Evolutionary conservation across 2,113 vertebrate genomes (phyloP).

Genomic region (Hylia prasina): DNA sequence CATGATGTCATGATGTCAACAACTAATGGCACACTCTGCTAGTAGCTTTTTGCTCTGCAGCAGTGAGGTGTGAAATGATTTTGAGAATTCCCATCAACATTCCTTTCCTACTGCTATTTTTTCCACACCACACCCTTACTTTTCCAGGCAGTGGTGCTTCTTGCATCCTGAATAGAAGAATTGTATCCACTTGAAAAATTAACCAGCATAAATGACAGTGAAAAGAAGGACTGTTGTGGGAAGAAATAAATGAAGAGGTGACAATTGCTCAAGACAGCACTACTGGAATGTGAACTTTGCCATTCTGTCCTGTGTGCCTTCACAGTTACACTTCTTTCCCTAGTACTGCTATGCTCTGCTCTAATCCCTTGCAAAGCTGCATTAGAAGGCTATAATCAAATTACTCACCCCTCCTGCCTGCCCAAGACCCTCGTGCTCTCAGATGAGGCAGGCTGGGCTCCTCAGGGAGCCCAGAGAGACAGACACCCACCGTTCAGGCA

Average conservation of each 20-base stretch:
- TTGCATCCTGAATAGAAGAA: not conserved
- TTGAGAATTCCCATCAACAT: not conserved
- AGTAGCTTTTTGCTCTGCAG: not conserved
- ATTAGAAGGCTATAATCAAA: not conserved
- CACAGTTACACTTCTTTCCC: not conserved
- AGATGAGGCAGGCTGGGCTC: not conserved
- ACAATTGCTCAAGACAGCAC: not conserved
- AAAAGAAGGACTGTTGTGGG: not conserved
- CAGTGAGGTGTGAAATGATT: not conserved
- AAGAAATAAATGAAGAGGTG: not conserved
- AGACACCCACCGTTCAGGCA: accelerated
- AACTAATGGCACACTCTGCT: not conserved
- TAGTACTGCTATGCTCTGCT: accelerated
- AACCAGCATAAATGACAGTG: not conserved
- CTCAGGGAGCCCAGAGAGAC: not conserved
- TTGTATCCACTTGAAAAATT: not conserved
- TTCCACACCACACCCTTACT: not conserved
- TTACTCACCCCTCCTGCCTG: not conserved
- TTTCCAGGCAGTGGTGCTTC: not conserved
- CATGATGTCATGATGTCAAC: not conserved
- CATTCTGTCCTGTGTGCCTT: not conserved
- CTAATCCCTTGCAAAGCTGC: not conserved
- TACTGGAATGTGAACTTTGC: not conserved
- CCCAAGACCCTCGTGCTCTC: accelerated
- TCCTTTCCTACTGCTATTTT: not conserved